Percentiles rank a stretch among this genome's conserved stretches.
phyloP scores from a whole-genome alignment of 2,888 invertebrate genomes.

The Zeuzera pyrina region DNA sequence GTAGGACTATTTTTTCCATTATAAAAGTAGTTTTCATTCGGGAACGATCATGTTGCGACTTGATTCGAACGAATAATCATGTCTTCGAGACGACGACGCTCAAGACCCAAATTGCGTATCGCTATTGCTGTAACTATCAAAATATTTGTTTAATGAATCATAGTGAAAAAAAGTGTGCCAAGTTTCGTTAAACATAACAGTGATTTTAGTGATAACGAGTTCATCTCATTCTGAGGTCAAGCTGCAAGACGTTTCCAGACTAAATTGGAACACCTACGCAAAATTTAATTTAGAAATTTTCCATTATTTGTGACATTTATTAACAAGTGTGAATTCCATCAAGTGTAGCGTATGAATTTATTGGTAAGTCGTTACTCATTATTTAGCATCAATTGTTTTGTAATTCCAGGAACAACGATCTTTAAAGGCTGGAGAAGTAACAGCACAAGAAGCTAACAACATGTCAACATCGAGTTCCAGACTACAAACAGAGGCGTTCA shows the following conservation, averaged over 20 bases:
- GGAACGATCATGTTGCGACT: slow-evolving; percentile 37
- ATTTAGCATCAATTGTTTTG: no score
- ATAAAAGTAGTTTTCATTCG: slow-evolving; percentile 53
- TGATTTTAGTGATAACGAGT: slow-evolving; percentile 40
- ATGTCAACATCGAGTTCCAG: slow-evolving; percentile 88
- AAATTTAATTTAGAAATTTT: no score
- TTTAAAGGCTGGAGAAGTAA: slow-evolving; percentile 86
- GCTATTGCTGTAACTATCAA: slow-evolving; percentile 58
- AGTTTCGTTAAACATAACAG: slow-evolving; percentile 25
- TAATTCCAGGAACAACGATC: slow-evolving; percentile 88
- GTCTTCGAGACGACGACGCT: slow-evolving; percentile 58
- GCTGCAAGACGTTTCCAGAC: slow-evolving; percentile 13
- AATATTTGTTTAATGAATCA: slow-evolving; percentile 53
- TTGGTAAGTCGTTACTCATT: no score
- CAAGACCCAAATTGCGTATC: slow-evolving; percentile 62
- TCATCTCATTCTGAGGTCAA: slow-evolving; percentile 26
- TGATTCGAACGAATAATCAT: slow-evolving; percentile 35
- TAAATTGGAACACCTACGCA: slow-evolving; percentile 6
- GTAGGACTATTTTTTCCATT: slow-evolving; percentile 50
- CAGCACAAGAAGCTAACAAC: slow-evolving; percentile 89
- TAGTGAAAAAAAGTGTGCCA: slow-evolving; percentile 29
- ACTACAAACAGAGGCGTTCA: slow-evolving; percentile 88
- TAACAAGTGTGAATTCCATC: no score
- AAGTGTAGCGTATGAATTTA: no score
- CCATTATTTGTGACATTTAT: no score